Evolutionary conservation across 2,113 vertebrate species (phyloP).

Genomic region (Lutjanus erythropterus): DNA sequence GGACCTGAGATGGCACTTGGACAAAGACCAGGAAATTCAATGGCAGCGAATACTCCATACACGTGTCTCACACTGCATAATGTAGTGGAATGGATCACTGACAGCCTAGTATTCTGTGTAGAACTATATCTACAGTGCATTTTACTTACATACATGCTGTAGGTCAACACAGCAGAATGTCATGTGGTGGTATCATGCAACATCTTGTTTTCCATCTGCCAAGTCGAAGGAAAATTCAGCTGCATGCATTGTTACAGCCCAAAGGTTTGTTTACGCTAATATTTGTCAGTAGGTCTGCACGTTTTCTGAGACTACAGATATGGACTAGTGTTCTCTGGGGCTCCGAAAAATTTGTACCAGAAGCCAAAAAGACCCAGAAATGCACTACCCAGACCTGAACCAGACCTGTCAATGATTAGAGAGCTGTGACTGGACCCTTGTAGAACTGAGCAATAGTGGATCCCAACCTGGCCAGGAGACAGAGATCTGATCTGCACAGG

Average conservation of each 20-base stretch:
- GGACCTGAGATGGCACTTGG: conserved; percentile 77
- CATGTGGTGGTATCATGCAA: conserved; percentile 10
- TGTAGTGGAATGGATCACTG: conserved; percentile 39
- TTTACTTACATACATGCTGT: conserved; percentile 45
- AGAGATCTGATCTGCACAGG: too few relatives aligned
- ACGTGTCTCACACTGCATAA: conserved; percentile 71
- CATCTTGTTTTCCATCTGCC: conserved; percentile 23
- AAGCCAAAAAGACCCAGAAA: too few relatives aligned
- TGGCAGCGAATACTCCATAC: conserved; percentile 67
- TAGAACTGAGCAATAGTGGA: too few relatives aligned
- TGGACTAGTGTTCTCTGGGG: too few relatives aligned
- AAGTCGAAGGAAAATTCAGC: conserved; percentile 17
- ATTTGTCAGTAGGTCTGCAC: too few relatives aligned
- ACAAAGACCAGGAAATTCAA: conserved; percentile 73
- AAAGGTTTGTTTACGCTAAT: too few relatives aligned
- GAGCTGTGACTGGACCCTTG: too few relatives aligned
- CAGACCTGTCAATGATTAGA: too few relatives aligned
- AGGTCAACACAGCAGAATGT: conserved; percentile 58
- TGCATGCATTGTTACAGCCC: conserved; percentile 9
- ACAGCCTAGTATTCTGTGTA: conserved; percentile 33
- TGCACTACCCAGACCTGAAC: too few relatives aligned
- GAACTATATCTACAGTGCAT: conserved; percentile 30
- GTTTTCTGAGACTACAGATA: too few relatives aligned
- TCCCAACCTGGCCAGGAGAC: too few relatives aligned
- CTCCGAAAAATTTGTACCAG: too few relatives aligned